A percentile compares a stretch with the other conserved stretches of the same genome.
Evolutionary conservation across 92 coral and sea anemone species (phyloP).

Genomic region (Zoanthus gigantus): DNA sequence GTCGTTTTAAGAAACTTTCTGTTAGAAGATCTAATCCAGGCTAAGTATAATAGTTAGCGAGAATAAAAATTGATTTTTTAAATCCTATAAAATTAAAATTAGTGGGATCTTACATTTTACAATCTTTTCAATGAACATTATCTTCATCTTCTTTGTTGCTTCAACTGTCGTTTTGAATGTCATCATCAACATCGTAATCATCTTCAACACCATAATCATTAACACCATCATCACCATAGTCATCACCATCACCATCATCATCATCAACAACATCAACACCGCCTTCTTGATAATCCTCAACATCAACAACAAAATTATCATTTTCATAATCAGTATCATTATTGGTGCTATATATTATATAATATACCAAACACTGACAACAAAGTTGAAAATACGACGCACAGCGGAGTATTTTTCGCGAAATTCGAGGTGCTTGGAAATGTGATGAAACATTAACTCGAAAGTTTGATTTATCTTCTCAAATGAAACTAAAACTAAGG

Average conservation of each 20-base stretch:
- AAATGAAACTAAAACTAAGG: too few species aligned
- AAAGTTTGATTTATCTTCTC: too few species aligned
- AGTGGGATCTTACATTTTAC: background rate
- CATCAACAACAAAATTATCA: background rate
- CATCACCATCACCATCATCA: background rate
- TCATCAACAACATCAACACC: background rate
- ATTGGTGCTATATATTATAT: background rate
- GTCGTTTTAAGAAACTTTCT: background rate
- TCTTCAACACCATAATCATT: background rate
- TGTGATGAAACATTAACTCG: too few species aligned
- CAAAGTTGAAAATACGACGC: too few species aligned
- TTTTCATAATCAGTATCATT: background rate
- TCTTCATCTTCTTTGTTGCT: background rate
- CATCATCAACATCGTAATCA: background rate
- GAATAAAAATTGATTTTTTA: background rate
- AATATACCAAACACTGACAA: too few species aligned
- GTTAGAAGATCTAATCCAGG: background rate
- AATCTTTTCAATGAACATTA: background rate
- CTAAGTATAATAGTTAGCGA: background rate
- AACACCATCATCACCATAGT: background rate
- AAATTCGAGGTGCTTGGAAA: too few species aligned
- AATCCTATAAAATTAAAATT: background rate
- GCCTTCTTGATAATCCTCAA: background rate
- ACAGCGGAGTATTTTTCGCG: too few species aligned
- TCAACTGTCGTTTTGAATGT: background rate